Base-by-base conservation (phyloP, 2,888 invertebrate species). In the Drosophila demipolita region DNA sequence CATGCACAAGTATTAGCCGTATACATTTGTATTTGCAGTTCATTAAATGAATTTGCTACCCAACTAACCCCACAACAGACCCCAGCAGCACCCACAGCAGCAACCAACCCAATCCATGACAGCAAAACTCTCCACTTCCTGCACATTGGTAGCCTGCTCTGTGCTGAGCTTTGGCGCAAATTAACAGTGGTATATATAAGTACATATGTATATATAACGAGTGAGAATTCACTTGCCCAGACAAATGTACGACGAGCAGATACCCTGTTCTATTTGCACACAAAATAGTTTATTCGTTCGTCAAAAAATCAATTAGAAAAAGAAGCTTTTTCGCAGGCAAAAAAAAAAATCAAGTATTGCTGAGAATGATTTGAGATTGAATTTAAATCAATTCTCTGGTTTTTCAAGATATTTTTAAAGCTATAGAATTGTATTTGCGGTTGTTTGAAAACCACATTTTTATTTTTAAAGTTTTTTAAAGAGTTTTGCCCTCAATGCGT, bases 141-240 rank as follows among this genome's bases (percentile, higher is more conserved):
- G 74, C 76, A 66, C 76, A 71, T 55, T 75, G 38, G 26, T 32
- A 38, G 65, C 20, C 65, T 58, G 64, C 20, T 12, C 38, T 54
- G 17, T 54, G 35, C 29, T 76, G 58, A 82, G 80, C 88, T 86
- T 75, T 78, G 69, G 69, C 73, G 87, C 72, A 83, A 86, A 78
- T 86, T 86, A 85, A 87, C 89, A 86, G 82, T 83, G 68, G 84
- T 84, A 74, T 17, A 50, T 26, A 42, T 12, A 48, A 11, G 15
- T 15, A 6, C 23, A 63, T 20, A 33, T 32, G 40, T 40, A 36
- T 11, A 49, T 6, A 2, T 32, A 53, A 17, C 8, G 6, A 35
- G 32, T 1, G 2, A 2, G 17, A 15, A 8, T 45, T 20, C 6
- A 15, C 4, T 15, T 20, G 2, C 9, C 15, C 4, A 23, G 1